These are phyloP conservation scores for Tinea semifulvella DNA, from an alignment of 2,888 invertebrate species.

Conservation along the genomic window DNA sequence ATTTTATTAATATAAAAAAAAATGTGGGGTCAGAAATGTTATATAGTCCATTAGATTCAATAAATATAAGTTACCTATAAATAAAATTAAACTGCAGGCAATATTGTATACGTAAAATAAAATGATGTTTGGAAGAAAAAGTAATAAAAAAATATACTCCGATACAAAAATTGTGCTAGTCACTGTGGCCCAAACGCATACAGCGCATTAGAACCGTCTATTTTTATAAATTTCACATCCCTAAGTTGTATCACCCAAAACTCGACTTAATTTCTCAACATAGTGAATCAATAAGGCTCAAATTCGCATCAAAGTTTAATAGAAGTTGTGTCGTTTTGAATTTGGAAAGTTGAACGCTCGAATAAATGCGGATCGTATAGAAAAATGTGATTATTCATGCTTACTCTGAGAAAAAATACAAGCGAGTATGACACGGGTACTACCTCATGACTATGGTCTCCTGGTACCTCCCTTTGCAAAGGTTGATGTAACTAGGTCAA, in stretches of 20 bases:
- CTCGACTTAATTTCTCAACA: conserved; percentile 30
- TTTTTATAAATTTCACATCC: conserved; percentile 58
- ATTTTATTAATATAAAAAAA: too few relatives aligned
- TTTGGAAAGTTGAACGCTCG: conserved; percentile 27
- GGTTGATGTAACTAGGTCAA: neutral
- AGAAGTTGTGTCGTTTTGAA: conserved; percentile 21
- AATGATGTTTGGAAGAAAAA: conserved; percentile 23
- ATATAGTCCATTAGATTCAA: too few relatives aligned
- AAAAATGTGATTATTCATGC: conserved; percentile 66
- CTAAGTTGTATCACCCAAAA: conserved; percentile 33
- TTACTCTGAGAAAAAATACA: conserved; percentile 58
- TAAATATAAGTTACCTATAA: too few relatives aligned
- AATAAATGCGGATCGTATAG: conserved; percentile 60
- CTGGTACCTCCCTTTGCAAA: neutral
- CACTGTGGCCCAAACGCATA: conserved; percentile 43
- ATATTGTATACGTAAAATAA: conserved; percentile 1
- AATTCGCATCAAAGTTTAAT: neutral
- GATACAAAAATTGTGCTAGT: conserved; percentile 58
- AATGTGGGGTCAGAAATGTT: too few relatives aligned
- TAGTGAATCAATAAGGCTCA: neutral
- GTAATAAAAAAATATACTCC: conserved; percentile 58
- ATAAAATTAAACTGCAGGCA: too few relatives aligned
- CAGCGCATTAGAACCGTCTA: conserved; percentile 29
- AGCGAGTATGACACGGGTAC: conserved; percentile 41
- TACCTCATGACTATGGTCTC: conserved; percentile 16